phyloP scores from a whole-genome alignment of 1,140 invertebrate species.

The Neodiprion fabricii region DNA sequence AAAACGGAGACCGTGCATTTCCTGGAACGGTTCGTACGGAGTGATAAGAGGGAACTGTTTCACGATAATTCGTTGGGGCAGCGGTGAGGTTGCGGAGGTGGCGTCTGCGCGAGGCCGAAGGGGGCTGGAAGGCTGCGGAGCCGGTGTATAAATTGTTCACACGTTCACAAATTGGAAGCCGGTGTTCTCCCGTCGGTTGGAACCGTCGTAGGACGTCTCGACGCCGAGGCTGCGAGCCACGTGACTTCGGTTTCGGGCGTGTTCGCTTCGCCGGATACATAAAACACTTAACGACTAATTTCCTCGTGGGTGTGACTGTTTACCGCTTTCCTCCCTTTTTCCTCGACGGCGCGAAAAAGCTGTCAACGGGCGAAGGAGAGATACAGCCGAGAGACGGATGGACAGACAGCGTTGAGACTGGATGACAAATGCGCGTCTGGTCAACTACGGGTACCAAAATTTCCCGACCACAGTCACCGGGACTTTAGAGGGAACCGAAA shows the following conservation, averaged over 20 bases:
- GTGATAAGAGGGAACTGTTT: background rate
- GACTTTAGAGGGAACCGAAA: background rate
- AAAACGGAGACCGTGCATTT: too few species aligned
- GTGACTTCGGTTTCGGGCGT: conserved; percentile 23
- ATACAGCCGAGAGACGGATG: background rate
- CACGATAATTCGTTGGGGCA: background rate
- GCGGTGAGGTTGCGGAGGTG: too few species aligned
- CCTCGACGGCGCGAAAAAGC: conserved; percentile 3
- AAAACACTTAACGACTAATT: conserved; percentile 49
- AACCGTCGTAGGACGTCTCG: conserved; percentile 31
- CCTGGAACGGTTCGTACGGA: too few species aligned
- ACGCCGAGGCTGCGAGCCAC: conserved; percentile 15
- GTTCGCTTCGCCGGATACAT: conserved; percentile 43
- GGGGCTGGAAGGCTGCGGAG: too few species aligned
- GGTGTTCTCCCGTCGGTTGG: background rate
- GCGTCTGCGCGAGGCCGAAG: too few species aligned
- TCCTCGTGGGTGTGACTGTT: conserved; percentile 34
- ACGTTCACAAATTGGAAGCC: conserved; percentile 16
- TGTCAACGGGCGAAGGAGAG: background rate
- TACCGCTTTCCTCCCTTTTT: conserved; percentile 14
- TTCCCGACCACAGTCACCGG: too few species aligned
- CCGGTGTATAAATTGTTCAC: background rate
- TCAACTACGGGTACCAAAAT: background rate
- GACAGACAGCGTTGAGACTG: background rate
- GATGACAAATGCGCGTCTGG: background rate